phyloP scores from a whole-genome alignment of 2,797 vertebrate species.

The Poecilia gillii region DNA sequence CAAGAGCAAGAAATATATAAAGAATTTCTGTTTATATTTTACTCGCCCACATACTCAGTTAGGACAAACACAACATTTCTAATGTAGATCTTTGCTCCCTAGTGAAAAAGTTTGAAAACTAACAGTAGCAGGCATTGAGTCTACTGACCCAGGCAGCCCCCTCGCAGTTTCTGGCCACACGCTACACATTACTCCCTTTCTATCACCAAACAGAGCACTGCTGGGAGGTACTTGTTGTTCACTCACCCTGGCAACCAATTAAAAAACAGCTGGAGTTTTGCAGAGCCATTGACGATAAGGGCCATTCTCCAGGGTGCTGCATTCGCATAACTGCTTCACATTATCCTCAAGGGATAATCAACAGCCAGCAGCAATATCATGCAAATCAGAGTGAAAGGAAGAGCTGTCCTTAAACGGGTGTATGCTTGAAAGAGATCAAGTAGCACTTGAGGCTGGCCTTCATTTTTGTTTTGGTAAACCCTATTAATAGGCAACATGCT shows the following conservation, averaged over 20 bases:
- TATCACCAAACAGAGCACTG: slow-evolving; percentile 64
- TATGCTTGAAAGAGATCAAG: slow-evolving; percentile 49
- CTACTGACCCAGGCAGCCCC: slow-evolving; percentile 62
- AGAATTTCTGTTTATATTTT: slow-evolving; percentile 47
- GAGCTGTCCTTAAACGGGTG: slow-evolving; percentile 30
- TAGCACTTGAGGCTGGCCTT: slow-evolving; percentile 18
- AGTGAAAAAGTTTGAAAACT: slow-evolving; percentile 61
- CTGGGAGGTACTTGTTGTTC: slow-evolving; percentile 75
- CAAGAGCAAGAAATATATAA: slow-evolving; percentile 28
- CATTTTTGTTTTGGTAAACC: slow-evolving; percentile 27
- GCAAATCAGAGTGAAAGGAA: slow-evolving; percentile 55
- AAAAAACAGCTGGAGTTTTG: slow-evolving; percentile 79
- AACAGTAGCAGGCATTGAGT: slow-evolving; percentile 53
- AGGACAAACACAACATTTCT: slow-evolving; percentile 38
- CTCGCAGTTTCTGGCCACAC: slow-evolving; percentile 60
- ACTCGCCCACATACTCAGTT: slow-evolving; percentile 48
- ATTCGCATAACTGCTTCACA: slow-evolving; percentile 64
- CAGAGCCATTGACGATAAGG: slow-evolving; percentile 76
- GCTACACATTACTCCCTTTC: slow-evolving; percentile 67
- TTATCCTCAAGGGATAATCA: slow-evolving; percentile 71
- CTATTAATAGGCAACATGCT: slow-evolving; percentile 18
- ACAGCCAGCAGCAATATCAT: slow-evolving; percentile 54
- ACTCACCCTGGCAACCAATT: slow-evolving; percentile 73
- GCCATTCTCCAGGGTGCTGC: slow-evolving; percentile 67
- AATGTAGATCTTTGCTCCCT: slow-evolving; percentile 47